Conservation (phyloP, 2,888 invertebrate genomes). For the Nemotelus nigrinus region DNA sequence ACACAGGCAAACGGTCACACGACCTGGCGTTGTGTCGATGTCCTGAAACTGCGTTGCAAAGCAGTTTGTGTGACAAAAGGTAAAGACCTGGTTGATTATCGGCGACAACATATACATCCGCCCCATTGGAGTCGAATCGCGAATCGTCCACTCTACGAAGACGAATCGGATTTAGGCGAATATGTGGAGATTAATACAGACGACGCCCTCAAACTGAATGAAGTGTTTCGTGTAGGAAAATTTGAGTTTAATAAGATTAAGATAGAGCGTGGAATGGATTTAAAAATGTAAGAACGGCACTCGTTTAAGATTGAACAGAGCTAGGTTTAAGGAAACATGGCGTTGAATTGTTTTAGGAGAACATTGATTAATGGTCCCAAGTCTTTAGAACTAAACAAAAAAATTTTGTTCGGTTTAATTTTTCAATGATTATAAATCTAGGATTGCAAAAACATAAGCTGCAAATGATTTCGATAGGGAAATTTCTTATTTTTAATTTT, state of each 20-base stretch:
- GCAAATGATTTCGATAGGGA: no score
- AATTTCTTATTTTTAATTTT: no score
- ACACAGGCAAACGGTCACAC: slow-evolving; percentile 65
- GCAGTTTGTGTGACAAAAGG: slow-evolving; percentile 64
- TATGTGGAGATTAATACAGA: slow-evolving; percentile 62
- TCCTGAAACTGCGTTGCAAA: slow-evolving; percentile 63
- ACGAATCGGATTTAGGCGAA: slow-evolving; percentile 63
- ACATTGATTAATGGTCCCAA: no score
- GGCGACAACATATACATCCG: slow-evolving; percentile 61
- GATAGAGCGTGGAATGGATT: slow-evolving; percentile 52
- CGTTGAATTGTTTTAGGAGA: no score
- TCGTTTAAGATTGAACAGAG: no score
- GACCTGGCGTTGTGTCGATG: slow-evolving; percentile 65
- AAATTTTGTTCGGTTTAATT: no score
- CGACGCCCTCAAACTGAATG: slow-evolving; percentile 58
- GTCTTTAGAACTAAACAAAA: no score
- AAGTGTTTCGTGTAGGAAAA: slow-evolving; percentile 52
- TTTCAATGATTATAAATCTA: no score
- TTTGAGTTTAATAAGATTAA: slow-evolving; percentile 55
- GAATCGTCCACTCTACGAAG: slow-evolving; percentile 60
- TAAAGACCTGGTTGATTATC: slow-evolving; percentile 59
- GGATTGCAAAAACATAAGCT: no score
- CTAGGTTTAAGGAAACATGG: no score
- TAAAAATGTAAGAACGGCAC: background rate
- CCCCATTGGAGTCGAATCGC: slow-evolving; percentile 61